Evolutionary conservation across 2,888 invertebrate species (phyloP), one percentile per base, ranked within the genome.

Genomic region (Drosophila stalkeri): DNA sequence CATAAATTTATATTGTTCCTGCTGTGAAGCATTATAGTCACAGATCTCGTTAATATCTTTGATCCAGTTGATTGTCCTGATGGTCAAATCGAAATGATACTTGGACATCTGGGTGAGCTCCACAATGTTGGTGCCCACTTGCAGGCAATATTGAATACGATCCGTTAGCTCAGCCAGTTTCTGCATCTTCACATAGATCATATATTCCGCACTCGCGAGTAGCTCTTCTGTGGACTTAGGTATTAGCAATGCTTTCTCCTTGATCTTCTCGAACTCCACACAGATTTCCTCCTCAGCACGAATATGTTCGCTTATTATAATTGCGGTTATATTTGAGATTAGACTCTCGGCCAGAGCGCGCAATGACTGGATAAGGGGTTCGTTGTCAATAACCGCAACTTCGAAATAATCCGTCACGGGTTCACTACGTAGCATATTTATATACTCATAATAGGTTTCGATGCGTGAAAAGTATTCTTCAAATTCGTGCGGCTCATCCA

Each of bases 11-110:
- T 95, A 95, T 23, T 96, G 94, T 93, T 98, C 98, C 91, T 96
- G 97, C 81, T 91, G 91, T 12, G 95, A 95, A 56, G 97, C 96
- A 92, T 97, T 97, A 82, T 94, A 94, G 39, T 97, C 97, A 88
- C 98, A 96, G 65, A 98, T 95, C 1, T 96, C 96, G 87, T 96
- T 96, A 57, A 98, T 97, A 43, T 96, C 95, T 72, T 94, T 94
- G 2, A 98, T 93, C 98, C 98, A 98, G 80, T 96, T 96, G 0
- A 98, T 95, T 0, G 97, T 97, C 49, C 93, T 94, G n/a, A 96
- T 95, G 90, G 98, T 98, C 3, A 97, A 94, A 57, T 95, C 95
- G 47, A 98, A 95, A 87, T 98, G 98, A 52, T 96, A 96, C 31
- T 94, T 93, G 7, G 95, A 94, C 81, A 98, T 94, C 61, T 95